Evolutionary conservation across 1,140 invertebrate species (phyloP), one percentile per base, ranked within the genome.

Genomic region (Trissolcus basalis): DNA sequence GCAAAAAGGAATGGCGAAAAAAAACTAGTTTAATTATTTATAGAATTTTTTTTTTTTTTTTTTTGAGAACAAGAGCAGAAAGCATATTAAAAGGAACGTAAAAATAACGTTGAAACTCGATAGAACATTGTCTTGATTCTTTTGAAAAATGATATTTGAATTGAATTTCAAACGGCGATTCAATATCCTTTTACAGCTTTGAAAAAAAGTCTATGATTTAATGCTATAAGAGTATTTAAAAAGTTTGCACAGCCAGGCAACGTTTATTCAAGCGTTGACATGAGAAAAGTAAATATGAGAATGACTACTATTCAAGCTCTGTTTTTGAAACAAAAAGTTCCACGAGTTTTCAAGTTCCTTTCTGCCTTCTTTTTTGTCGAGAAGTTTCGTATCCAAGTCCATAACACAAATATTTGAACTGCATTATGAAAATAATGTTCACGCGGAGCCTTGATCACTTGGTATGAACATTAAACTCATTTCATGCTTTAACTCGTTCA

Each of bases 321-420:
- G 6, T 13, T 35, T 47, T 47, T 54, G 14, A 47, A 53, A 64
- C 13, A 36, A 54, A 53, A 54, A 64, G 60, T 47, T 54, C 54
- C 32, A 35, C 14, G 15, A 11, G 47, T 64, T 54, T 64, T 36
- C 14, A 54, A 64, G 50, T 54, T 41, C 47, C 0, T 33, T 27
- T 27, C 19, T 27, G 2, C 19, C 19, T 27, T 6, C 2, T 6
- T 6, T 1, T 27, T 27, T 27, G 2, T 1, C 6, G n/a, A 19
- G 15, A 54, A 64, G 60, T 64, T 64, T 54, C 51, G 11, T 19
- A n/a, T 35, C 1, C 11, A 11, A 63, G 36, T 6, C 41, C 60
- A 65, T 65, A 65, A 49, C 51, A 49, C 41, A 48, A 55, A 64
- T 64, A 65, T 56, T 65, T 65, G 44, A 48, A 65, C 15, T 55